These are phyloP conservation scores for Rafetus swinhoei DNA, from an alignment of 2,113 vertebrate genomes.

Conservation along the genomic window DNA sequence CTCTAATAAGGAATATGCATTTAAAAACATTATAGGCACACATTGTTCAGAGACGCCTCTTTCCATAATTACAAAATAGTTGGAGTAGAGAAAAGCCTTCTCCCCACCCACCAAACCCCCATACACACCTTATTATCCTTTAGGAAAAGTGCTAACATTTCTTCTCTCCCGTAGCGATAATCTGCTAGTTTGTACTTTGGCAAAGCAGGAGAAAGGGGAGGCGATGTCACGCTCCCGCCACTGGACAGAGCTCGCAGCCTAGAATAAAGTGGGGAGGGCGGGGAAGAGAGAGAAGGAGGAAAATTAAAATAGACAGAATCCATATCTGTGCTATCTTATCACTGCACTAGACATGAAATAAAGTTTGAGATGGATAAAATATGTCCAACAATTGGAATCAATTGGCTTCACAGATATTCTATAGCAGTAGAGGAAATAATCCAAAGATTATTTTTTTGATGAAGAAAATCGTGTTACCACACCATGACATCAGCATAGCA, in stretches of 20 bases:
- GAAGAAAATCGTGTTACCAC: neutral
- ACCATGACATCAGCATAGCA: neutral
- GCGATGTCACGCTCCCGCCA: conserved; percentile 91
- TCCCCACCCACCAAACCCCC: neutral
- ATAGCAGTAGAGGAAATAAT: neutral
- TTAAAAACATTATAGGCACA: neutral
- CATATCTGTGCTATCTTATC: neutral
- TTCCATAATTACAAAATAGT: neutral
- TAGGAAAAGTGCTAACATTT: conserved; percentile 99
- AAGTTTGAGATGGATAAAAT: neutral
- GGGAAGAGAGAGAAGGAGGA: neutral
- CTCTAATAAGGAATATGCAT: fast-evolving
- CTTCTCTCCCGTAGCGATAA: conserved; percentile 98
- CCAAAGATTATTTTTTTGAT: neutral
- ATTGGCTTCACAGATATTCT: neutral
- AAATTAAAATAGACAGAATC: neutral
- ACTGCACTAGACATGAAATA: neutral
- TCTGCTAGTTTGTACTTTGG: conserved; percentile 99
- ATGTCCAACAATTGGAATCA: neutral
- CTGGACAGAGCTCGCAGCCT: conserved; percentile 98
- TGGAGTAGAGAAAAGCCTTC: neutral
- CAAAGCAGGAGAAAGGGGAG: conserved; percentile 96
- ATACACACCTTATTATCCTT: conserved; percentile 95
- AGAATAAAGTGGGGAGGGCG: neutral
- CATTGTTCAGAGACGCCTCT: neutral